Conservation (phyloP, 2,888 invertebrate species). For the Prosapia bicincta region DNA sequence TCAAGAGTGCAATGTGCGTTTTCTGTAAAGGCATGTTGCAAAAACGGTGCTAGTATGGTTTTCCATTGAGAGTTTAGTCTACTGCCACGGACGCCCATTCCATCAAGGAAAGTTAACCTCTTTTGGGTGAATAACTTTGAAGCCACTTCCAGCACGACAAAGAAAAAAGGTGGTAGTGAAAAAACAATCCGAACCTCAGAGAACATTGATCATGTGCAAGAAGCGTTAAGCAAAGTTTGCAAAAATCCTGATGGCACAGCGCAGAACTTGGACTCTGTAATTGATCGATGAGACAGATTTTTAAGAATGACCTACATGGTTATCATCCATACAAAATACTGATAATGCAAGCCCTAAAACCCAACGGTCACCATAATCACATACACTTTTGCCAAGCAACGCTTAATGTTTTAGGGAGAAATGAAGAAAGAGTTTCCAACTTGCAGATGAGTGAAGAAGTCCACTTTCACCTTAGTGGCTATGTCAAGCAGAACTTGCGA, state of each 20-base stretch:
- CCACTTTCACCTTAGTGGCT: conserved; percentile 17
- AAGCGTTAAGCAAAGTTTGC: neutral
- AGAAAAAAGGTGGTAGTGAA: neutral
- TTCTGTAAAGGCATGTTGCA: too few species aligned
- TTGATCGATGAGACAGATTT: neutral
- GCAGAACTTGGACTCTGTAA: neutral
- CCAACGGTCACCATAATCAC: conserved; percentile 2
- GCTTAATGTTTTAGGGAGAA: conserved; percentile 3
- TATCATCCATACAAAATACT: conserved; percentile 12
- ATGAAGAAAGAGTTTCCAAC: conserved; percentile 1
- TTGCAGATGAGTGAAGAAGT: conserved; percentile 14
- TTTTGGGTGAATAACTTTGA: conserved; percentile 3
- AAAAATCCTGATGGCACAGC: neutral
- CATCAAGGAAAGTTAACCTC: neutral
- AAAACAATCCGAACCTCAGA: conserved; percentile 1
- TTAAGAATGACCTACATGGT: conserved; percentile 2
- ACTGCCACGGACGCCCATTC: neutral
- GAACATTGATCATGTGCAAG: neutral
- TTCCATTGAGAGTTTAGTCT: too few species aligned
- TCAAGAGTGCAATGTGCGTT: neutral
- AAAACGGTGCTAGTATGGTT: too few species aligned
- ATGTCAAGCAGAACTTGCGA: conserved; percentile 2
- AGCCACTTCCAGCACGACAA: neutral
- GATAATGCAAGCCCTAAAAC: conserved; percentile 12
- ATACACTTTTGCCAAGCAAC: conserved; percentile 8